A percentile compares a stretch with the other conserved stretches of the same genome.
Conservation (phyloP, 2,797 vertebrate genomes). For the Aldrovandia affinis region DNA sequence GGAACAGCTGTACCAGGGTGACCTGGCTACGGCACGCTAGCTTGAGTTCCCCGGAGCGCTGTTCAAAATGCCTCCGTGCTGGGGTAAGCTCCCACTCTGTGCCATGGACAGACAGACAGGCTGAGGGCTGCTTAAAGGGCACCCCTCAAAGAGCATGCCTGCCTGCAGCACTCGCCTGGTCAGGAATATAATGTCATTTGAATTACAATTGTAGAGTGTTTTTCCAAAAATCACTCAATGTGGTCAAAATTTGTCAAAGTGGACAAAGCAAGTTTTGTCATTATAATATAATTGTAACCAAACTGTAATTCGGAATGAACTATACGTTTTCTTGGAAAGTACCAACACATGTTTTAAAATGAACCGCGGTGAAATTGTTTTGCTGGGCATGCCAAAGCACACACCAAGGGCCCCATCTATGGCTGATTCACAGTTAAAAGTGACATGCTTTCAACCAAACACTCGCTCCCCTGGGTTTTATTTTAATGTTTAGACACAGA, state of each 20-base stretch:
- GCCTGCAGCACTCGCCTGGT: background rate
- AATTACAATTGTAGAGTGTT: background rate
- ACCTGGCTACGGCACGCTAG: conserved; percentile 65
- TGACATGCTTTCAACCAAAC: background rate
- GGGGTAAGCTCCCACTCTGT: conserved; percentile 58
- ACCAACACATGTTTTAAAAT: background rate
- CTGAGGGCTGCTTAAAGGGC: background rate
- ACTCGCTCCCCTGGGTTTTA: background rate
- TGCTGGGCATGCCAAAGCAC: background rate
- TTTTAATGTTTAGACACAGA: background rate
- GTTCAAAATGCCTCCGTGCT: conserved; percentile 57
- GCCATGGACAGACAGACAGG: conserved; percentile 52
- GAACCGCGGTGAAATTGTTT: background rate
- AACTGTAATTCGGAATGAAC: background rate
- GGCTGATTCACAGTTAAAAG: background rate
- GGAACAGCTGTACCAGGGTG: conserved; percentile 71
- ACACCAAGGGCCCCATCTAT: no score
- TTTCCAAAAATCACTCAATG: no score
- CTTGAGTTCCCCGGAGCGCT: conserved; percentile 56
- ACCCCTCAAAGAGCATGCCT: background rate
- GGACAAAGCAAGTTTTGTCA: no score
- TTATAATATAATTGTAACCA: no score
- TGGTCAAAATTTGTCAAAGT: no score
- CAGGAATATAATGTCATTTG: background rate
- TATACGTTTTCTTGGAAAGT: background rate